Conservation (phyloP, 2,888 invertebrate genomes). For the Eilema sororculum region DNA sequence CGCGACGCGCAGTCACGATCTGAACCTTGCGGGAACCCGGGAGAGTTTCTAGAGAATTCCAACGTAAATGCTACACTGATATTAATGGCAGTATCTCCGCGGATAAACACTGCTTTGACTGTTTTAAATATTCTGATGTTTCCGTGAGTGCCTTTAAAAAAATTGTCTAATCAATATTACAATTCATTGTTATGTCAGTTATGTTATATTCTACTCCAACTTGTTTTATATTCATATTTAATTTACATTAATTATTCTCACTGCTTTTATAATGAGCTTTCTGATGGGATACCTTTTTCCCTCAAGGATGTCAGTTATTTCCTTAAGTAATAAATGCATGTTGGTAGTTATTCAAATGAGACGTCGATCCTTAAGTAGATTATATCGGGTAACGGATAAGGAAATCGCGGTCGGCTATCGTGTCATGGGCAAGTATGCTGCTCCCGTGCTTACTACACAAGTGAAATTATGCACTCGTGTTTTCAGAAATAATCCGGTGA, state of each 20-base stretch:
- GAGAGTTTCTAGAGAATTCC: slow-evolving; percentile 84
- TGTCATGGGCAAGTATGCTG: slow-evolving; percentile 67
- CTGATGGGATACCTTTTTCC: slow-evolving; percentile 52
- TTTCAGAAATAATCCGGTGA: neutral
- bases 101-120: slow-evolving; percentile 55
- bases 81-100: slow-evolving; percentile 78
- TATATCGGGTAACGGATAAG: slow-evolving; percentile 80
- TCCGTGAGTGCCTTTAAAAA: slow-evolving; percentile 47
- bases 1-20: slow-evolving; percentile 85
- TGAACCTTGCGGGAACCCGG: slow-evolving; percentile 84
- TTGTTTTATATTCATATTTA: slow-evolving; percentile 54
- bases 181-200: slow-evolving; percentile 44
- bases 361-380: slow-evolving; percentile 71
- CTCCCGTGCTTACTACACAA: slow-evolving; percentile 50
- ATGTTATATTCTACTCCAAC: slow-evolving; percentile 36
- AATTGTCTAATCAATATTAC: slow-evolving; percentile 54
- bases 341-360: slow-evolving; percentile 81
- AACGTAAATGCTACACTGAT: slow-evolving; percentile 82
- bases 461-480: slow-evolving; percentile 22
- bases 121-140: slow-evolving; percentile 41
- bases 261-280: slow-evolving; percentile 50
- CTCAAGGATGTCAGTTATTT: slow-evolving; percentile 69
- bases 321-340: slow-evolving; percentile 67
- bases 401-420: slow-evolving; percentile 74
- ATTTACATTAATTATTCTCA: slow-evolving; percentile 53